Evolutionary conservation across 2,888 invertebrate species (phyloP).

Genomic region (Syrphus vitripennis): DNA sequence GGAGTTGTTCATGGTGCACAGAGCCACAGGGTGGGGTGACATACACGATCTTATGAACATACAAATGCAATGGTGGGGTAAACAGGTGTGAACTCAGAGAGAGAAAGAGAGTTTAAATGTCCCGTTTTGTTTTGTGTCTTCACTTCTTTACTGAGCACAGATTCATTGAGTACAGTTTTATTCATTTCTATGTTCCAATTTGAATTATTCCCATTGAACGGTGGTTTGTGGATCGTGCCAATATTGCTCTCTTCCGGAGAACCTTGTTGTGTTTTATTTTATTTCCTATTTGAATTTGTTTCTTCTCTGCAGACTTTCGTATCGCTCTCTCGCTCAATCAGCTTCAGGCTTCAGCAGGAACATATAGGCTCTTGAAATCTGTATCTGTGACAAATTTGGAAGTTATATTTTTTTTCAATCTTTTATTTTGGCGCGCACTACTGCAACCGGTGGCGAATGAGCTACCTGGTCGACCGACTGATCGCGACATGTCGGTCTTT

Average conservation of each 20-base stretch:
- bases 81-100: constrained; percentile 61
- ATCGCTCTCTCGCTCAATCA: constrained; percentile 14
- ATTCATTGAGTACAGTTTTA: constrained; percentile 45
- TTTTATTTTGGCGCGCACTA: constrained; percentile 63
- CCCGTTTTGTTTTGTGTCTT: neutral
- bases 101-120: neutral
- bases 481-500: constrained; percentile 40
- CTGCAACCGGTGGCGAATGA: constrained; percentile 65
- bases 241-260: constrained; percentile 56
- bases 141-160: constrained; percentile 17
- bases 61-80: constrained; percentile 58
- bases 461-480: constrained; percentile 55
- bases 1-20: constrained; percentile 54
- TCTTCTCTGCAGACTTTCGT: constrained; percentile 9
- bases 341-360: neutral
- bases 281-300: constrained; percentile 15
- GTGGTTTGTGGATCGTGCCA: constrained; percentile 65
- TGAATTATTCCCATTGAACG: constrained; percentile 37
- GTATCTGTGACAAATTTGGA: constrained; percentile 63
- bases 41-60: constrained; percentile 9
- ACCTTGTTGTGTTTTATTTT: neutral
- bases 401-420: neutral
- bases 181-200: constrained; percentile 61
- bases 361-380: constrained; percentile 35
- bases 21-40: constrained; percentile 6